A percentile compares a stretch with the other conserved stretches of the same genome.
Evolutionary conservation across 2,797 vertebrate genomes (phyloP).

Genomic region (Onychomys torridus): DNA sequence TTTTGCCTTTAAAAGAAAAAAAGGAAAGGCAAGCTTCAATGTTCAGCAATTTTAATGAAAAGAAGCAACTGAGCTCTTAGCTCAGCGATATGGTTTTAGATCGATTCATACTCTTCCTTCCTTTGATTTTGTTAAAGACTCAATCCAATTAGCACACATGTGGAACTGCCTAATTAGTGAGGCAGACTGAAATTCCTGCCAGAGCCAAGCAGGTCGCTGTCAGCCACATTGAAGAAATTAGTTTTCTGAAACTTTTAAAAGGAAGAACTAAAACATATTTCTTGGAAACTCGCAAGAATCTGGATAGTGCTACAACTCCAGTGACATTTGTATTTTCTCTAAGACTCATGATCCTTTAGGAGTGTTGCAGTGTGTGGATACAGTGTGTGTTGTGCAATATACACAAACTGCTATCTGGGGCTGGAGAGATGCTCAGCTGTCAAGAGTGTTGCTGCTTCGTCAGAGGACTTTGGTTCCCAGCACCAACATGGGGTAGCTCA

Average conservation of each 20-base stretch:
- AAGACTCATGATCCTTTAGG: neutral
- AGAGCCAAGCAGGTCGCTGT: slow-evolving; percentile 32
- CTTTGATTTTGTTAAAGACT: slow-evolving; percentile 62
- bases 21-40: neutral
- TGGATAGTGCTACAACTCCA: neutral
- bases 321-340: slow-evolving; percentile 42
- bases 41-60: slow-evolving; percentile 39
- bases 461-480: neutral
- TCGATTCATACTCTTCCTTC: neutral
- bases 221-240: slow-evolving; percentile 28
- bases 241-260: slow-evolving; percentile 60
- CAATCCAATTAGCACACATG: slow-evolving; percentile 67
- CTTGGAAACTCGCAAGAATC: neutral
- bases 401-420: neutral
- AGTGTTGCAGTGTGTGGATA: neutral
- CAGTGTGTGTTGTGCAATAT: neutral
- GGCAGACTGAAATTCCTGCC: slow-evolving; percentile 53
- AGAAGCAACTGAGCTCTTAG: neutral
- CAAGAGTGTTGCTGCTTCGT: neutral
- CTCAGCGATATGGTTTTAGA: slow-evolving; percentile 31
- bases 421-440: neutral
- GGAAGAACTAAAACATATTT: neutral
- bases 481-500: too few relatives aligned
- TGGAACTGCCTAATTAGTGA: slow-evolving; percentile 68
- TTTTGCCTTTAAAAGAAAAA: neutral